A percentile compares a stretch with the other conserved stretches of the same genome.
Evolutionary conservation across 2,113 vertebrate species (phyloP).

Genomic region (Boleophthalmus pectinirostris): DNA sequence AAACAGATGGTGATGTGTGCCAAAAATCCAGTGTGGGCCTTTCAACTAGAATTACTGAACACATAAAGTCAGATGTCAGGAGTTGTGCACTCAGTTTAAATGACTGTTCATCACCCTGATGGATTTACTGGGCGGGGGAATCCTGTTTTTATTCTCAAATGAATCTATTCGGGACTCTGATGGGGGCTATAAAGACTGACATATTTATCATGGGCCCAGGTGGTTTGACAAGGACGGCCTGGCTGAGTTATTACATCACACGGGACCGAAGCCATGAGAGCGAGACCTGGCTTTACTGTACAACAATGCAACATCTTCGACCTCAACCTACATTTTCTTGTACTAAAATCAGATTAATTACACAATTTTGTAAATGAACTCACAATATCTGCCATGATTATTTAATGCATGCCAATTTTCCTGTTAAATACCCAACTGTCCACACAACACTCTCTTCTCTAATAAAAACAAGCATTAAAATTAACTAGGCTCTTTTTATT

Average conservation of each 20-base stretch:
- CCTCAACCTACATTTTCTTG: slow-evolving; percentile 18
- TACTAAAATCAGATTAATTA: slow-evolving; percentile 14
- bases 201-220: slow-evolving; percentile 75
- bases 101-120: slow-evolving; percentile 72
- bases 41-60: slow-evolving; percentile 64
- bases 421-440: slow-evolving; percentile 43
- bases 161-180: slow-evolving; percentile 72
- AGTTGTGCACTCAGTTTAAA: slow-evolving; percentile 69
- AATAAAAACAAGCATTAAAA: slow-evolving; percentile 91
- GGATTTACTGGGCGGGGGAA: slow-evolving; percentile 70
- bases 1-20: slow-evolving; percentile 14
- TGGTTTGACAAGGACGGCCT: slow-evolving; percentile 76
- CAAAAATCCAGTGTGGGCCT: slow-evolving; percentile 28
- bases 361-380: not conserved
- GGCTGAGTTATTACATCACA: slow-evolving; percentile 69
- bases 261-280: slow-evolving; percentile 40
- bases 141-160: slow-evolving; percentile 78
- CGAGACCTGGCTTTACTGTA: slow-evolving; percentile 54
- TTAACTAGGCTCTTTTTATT: slow-evolving; percentile 91
- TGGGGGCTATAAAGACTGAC: slow-evolving; percentile 72
- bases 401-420: slow-evolving; percentile 18
- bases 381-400: not conserved
- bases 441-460: slow-evolving; percentile 29
- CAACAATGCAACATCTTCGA: slow-evolving; percentile 15
- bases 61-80: slow-evolving; percentile 72